Evolutionary conservation across 2,113 vertebrate genomes (phyloP).

Genomic region (Semnopithecus entellus): DNA sequence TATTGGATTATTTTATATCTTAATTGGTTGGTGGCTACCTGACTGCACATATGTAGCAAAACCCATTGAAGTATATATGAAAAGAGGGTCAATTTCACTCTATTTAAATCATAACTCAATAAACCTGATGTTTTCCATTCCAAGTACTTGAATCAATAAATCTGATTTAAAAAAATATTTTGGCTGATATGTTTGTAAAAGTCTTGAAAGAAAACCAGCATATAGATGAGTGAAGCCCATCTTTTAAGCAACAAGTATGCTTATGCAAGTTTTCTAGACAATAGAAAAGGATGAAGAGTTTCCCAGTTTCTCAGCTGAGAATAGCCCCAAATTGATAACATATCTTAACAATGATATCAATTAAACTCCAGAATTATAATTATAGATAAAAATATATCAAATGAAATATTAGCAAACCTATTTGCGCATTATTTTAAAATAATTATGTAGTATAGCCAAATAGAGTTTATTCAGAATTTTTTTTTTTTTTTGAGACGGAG

Average conservation of each 20-base stretch:
- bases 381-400: not conserved
- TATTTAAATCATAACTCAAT: not conserved
- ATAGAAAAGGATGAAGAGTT: not conserved
- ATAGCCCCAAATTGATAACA: not conserved
- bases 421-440: not conserved
- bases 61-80: not conserved
- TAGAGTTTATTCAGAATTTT: not conserved
- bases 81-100: not conserved
- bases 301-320: not conserved
- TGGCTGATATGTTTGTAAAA: not conserved
- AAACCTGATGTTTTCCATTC: no score
- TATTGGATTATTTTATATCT: not conserved
- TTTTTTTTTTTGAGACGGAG: not conserved
- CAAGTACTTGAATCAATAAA: not conserved
- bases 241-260: not conserved
- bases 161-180: not conserved
- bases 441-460: not conserved
- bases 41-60: not conserved
- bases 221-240: not conserved
- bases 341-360: not conserved
- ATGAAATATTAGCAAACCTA: not conserved
- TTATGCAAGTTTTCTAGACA: not conserved
- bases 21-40: not conserved
- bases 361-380: not conserved
- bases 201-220: not conserved